A percentile compares a stretch with the other conserved stretches of the same genome.
phyloP scores from a whole-genome alignment of 2,113 vertebrate species.

The Neofelis nebulosa region DNA sequence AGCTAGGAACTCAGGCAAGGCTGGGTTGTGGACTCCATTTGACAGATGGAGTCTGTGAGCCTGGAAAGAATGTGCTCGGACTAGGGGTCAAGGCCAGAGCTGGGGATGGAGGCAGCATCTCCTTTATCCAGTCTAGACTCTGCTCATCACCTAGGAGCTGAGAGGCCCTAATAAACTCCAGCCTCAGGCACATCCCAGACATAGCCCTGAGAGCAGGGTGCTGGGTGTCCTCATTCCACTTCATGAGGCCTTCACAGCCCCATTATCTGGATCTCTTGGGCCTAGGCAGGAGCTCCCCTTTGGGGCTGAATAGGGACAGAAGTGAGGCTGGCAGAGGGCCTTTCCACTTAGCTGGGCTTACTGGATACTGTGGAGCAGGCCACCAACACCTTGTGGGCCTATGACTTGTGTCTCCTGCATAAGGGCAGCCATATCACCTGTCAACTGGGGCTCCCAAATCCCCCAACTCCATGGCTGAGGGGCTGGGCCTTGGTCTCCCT shows the following conservation, averaged over 20 bases:
- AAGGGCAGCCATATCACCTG: neutral
- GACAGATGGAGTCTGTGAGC: neutral
- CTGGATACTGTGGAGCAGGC: neutral
- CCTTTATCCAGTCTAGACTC: neutral
- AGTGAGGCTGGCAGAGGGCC: neutral
- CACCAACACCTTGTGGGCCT: neutral
- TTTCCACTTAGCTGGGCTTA: neutral
- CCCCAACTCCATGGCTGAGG: neutral
- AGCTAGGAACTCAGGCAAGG: neutral
- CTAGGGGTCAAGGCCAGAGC: neutral
- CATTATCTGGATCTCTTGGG: neutral
- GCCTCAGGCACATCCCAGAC: neutral
- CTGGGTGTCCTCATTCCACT: neutral
- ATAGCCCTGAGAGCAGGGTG: neutral
- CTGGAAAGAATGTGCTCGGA: neutral
- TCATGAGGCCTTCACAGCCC: neutral
- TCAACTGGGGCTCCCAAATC: neutral
- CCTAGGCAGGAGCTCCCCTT: neutral
- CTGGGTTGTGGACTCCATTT: neutral
- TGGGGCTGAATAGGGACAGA: neutral
- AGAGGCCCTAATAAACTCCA: neutral
- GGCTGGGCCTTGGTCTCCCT: neutral
- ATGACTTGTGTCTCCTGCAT: neutral
- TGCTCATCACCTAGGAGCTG: neutral
- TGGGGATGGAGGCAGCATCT: neutral